Percentiles rank a stretch among this genome's conserved stretches.
These are phyloP conservation scores for Catharus ustulatus DNA, from an alignment of 2,797 vertebrate species.

Conservation along the genomic window DNA sequence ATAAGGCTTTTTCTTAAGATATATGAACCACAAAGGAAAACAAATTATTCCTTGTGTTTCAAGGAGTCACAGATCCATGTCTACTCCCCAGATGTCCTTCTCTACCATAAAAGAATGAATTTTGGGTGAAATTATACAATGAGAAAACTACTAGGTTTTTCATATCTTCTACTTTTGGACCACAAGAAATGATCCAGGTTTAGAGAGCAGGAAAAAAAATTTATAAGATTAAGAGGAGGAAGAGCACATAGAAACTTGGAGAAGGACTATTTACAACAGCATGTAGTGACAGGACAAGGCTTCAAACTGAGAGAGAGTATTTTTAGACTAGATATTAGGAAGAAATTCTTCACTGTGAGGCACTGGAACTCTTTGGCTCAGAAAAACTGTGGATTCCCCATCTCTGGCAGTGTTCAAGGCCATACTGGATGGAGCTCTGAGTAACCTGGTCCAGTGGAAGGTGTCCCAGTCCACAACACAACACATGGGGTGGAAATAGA, in stretches of 20 bases:
- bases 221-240: background rate
- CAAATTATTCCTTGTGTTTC: background rate
- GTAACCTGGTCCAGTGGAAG: background rate
- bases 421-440: background rate
- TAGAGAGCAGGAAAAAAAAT: background rate
- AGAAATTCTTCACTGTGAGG: background rate
- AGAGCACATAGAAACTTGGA: background rate
- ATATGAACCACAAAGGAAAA: background rate
- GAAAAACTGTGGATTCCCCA: background rate
- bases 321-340: background rate
- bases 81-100: background rate
- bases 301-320: background rate
- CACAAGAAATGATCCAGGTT: background rate
- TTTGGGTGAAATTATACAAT: background rate
- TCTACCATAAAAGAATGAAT: background rate
- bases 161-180: background rate
- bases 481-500: background rate
- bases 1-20: background rate
- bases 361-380: background rate
- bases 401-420: background rate
- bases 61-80: background rate
- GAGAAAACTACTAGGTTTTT: background rate
- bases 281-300: background rate
- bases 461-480: background rate
- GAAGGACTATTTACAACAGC: background rate